Percentiles rank a stretch among this genome's conserved stretches.
These are phyloP conservation scores for Acropternis orthonyx DNA, from an alignment of 2,797 vertebrate species.

Conservation along the genomic window DNA sequence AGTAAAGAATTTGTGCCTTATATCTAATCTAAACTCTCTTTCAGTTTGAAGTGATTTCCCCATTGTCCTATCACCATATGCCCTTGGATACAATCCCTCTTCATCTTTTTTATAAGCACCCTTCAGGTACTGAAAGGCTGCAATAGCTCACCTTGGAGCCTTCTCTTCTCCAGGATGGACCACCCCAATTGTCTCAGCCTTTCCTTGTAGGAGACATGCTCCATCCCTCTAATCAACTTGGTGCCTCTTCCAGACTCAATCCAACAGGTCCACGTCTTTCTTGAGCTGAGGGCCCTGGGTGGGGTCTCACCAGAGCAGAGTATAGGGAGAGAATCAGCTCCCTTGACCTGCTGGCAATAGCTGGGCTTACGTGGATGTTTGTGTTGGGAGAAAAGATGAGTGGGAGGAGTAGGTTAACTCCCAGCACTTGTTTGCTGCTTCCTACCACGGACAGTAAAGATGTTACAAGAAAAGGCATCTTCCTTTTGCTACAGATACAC, in stretches of 20 bases:
- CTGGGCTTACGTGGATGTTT: neutral
- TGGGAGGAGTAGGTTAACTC: neutral
- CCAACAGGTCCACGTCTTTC: neutral
- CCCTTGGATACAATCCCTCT: neutral
- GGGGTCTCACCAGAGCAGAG: neutral
- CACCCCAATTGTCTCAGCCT: neutral
- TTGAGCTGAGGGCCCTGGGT: too few species aligned
- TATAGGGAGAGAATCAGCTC: neutral
- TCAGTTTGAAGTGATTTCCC: neutral
- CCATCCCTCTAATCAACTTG: neutral
- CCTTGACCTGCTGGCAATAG: neutral
- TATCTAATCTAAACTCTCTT: neutral
- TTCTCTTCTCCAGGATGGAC: neutral
- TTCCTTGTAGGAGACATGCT: neutral
- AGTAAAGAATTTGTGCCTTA: neutral
- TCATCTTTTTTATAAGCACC: neutral
- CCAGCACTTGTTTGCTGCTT: neutral
- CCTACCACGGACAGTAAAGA: neutral
- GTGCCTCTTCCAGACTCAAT: neutral
- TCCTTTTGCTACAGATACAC: neutral
- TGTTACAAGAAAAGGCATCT: neutral
- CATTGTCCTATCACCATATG: accelerated
- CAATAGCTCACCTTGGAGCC: neutral
- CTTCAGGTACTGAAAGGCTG: neutral
- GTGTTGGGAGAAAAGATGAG: neutral